A percentile compares a stretch with the other conserved stretches of the same genome.
Conservation (phyloP, 2,797 vertebrate genomes). For the Bovichtus variegatus region DNA sequence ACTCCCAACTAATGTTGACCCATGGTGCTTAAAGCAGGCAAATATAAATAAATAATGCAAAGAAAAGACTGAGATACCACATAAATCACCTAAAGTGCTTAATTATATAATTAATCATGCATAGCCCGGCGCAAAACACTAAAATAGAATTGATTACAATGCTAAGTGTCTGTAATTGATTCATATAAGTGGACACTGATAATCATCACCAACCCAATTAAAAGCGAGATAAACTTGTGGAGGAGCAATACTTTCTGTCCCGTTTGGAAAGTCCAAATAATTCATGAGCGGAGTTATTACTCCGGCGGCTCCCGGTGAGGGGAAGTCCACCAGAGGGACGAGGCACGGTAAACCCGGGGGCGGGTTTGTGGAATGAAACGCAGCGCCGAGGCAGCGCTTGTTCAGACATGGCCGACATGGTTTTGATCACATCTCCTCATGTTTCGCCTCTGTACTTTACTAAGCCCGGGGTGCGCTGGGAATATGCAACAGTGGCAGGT, state of each 20-base stretch:
- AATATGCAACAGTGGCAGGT: slow-evolving; percentile 75
- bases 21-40: slow-evolving; percentile 33
- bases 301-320: slow-evolving; percentile 23
- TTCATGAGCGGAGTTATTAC: slow-evolving; percentile 60
- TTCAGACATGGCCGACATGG: slow-evolving; percentile 63
- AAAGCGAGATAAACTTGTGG: slow-evolving; percentile 63
- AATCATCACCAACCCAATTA: slow-evolving; percentile 79
- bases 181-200: slow-evolving; percentile 73
- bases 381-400: slow-evolving; percentile 47
- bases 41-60: slow-evolving; percentile 51
- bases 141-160: slow-evolving; percentile 72
- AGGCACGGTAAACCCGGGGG: slow-evolving; percentile 35
- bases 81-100: slow-evolving; percentile 66
- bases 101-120: slow-evolving; percentile 71
- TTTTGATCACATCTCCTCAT: slow-evolving; percentile 71
- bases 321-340: slow-evolving; percentile 49
- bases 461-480: slow-evolving; percentile 66
- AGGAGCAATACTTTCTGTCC: slow-evolving; percentile 51
- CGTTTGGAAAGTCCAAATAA: slow-evolving; percentile 52
- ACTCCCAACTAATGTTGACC: slow-evolving; percentile 30
- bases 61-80: slow-evolving; percentile 39
- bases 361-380: slow-evolving; percentile 26
- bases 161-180: slow-evolving; percentile 71
- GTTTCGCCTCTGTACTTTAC: slow-evolving; percentile 64
- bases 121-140: slow-evolving; percentile 46